Conservation (phyloP, 2,797 vertebrate species). For the Rhabdophis nuchalis region DNA sequence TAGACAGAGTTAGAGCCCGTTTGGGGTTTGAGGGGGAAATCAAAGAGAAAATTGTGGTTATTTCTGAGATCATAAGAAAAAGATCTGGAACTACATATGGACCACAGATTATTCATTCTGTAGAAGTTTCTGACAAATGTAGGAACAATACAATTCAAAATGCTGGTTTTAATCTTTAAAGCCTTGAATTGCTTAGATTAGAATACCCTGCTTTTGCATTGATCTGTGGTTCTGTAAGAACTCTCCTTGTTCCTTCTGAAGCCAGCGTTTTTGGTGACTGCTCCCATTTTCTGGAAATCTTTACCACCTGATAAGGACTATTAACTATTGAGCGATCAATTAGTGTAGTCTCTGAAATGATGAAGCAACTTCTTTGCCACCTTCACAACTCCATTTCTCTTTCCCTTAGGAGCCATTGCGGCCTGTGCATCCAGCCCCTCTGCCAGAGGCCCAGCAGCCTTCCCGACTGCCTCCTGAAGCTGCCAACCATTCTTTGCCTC, state of each 20-base stretch:
- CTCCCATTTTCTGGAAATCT: background rate
- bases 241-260: background rate
- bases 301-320: background rate
- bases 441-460: constrained; percentile 78
- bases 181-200: background rate
- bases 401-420: constrained; percentile 68
- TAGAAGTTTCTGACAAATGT: background rate
- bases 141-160: background rate
- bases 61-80: background rate
- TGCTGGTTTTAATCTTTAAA: background rate
- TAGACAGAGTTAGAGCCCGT: background rate
- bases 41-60: background rate
- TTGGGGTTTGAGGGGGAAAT: background rate
- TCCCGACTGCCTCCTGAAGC: constrained; percentile 86
- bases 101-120: background rate
- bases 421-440: constrained; percentile 76
- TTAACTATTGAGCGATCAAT: background rate
- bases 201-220: background rate
- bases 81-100: background rate
- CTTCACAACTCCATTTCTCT: constrained; percentile 10
- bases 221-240: background rate
- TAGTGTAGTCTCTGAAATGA: background rate
- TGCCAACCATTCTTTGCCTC: constrained; percentile 83
- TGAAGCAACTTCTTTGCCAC: background rate
- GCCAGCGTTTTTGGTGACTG: background rate